Evolutionary conservation across 1,140 invertebrate genomes (phyloP).

Genomic region (Drosophila melanica): DNA sequence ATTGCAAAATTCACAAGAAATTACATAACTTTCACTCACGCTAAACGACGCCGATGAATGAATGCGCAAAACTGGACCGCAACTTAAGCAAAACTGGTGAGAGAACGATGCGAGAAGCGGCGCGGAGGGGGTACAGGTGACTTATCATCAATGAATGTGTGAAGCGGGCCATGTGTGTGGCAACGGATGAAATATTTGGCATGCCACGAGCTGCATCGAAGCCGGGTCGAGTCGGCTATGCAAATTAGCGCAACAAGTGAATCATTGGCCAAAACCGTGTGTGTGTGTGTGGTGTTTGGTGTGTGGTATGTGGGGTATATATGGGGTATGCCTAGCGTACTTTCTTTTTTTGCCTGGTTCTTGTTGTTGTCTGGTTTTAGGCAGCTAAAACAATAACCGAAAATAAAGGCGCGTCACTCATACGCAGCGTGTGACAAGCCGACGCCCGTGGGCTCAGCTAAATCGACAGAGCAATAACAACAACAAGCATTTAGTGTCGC

Average conservation of each 20-base stretch:
- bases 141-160: conserved; percentile 62
- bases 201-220: conserved; percentile 38
- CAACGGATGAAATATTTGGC: conserved; percentile 34
- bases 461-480: conserved; percentile 52
- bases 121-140: conserved; percentile 20
- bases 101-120: conserved; percentile 31
- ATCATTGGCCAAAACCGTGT: conserved; percentile 42
- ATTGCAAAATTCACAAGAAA: conserved; percentile 70
- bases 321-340: conserved; percentile 65
- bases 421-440: conserved; percentile 76
- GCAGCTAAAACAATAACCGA: conserved; percentile 79
- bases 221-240: conserved; percentile 38
- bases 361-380: conserved; percentile 46
- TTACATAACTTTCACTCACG: conserved; percentile 81
- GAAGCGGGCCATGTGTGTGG: conserved; percentile 18
- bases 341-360: conserved; percentile 65
- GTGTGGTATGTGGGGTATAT: conserved; percentile 24
- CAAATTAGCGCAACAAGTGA: conserved; percentile 71
- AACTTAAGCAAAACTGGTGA: neutral
- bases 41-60: conserved; percentile 66
- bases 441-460: conserved; percentile 70
- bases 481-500: conserved; percentile 71
- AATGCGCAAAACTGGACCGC: conserved; percentile 68
- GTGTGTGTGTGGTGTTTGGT: neutral
- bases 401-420: conserved; percentile 82